Conservation (phyloP, 2,797 vertebrate genomes). For the Ispidina picta region DNA sequence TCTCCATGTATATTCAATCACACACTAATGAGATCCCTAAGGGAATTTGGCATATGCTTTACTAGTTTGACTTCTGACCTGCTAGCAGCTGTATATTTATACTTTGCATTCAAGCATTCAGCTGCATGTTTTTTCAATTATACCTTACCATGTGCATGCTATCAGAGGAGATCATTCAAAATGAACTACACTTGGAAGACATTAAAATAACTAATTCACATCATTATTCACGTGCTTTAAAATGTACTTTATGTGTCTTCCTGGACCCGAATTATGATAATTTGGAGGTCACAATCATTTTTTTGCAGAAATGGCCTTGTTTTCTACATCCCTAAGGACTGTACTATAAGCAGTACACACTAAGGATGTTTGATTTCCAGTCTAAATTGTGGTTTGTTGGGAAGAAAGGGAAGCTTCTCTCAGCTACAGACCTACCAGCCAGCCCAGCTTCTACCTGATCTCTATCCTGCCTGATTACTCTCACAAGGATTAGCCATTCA, state of each 20-base stretch:
- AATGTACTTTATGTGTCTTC: slow-evolving; percentile 71
- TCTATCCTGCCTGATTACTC: neutral
- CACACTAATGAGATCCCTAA: slow-evolving; percentile 82
- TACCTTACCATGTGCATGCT: slow-evolving; percentile 78
- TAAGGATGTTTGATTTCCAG: slow-evolving; percentile 24
- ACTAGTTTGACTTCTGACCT: slow-evolving; percentile 81
- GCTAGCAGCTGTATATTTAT: slow-evolving; percentile 83
- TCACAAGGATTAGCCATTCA: neutral
- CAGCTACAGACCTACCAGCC: neutral
- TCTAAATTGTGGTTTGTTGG: neutral
- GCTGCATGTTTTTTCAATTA: slow-evolving; percentile 83
- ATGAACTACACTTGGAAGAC: slow-evolving; percentile 83
- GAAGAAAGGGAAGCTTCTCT: slow-evolving; percentile 30
- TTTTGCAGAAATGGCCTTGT: slow-evolving; percentile 18
- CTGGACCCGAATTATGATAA: slow-evolving; percentile 68
- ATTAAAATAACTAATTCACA: slow-evolving; percentile 84
- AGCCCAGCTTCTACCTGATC: neutral
- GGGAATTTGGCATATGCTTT: slow-evolving; percentile 77
- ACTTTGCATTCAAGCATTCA: slow-evolving; percentile 77
- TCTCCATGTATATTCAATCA: slow-evolving; percentile 77
- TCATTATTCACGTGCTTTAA: slow-evolving; percentile 80
- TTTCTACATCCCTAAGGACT: slow-evolving; percentile 31
- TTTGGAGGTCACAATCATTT: slow-evolving; percentile 72
- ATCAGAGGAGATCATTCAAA: slow-evolving; percentile 80
- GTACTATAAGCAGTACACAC: neutral